A percentile compares a stretch with the other conserved stretches of the same genome.
phyloP scores from a whole-genome alignment of 37 sponge, comb jelly and placozoan genomes.

The Lycopodina hypogea region DNA sequence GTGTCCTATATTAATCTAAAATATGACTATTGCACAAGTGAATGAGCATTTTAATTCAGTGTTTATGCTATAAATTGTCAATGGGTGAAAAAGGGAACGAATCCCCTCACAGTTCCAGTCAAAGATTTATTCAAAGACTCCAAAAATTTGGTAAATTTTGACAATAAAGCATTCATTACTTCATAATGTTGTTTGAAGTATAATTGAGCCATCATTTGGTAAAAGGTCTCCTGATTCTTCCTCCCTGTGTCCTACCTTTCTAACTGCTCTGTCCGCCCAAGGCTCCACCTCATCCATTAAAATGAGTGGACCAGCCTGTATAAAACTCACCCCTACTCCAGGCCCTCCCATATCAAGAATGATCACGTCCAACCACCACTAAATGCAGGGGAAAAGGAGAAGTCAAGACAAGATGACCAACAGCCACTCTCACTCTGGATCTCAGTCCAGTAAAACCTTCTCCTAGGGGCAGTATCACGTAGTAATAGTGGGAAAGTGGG shows the following conservation, averaged over 20 bases:
- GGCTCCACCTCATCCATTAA: constrained; percentile 32
- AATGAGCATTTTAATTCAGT: too few relatives aligned
- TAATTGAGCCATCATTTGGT: not conserved
- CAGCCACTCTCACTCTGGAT: constrained; percentile 6
- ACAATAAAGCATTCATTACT: too few relatives aligned
- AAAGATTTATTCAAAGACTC: too few relatives aligned
- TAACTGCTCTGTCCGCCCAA: constrained; percentile 38
- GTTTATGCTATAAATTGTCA: too few relatives aligned
- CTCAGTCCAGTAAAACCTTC: constrained; percentile 15
- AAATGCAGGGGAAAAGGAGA: not conserved
- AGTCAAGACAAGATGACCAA: not conserved
- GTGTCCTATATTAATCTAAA: too few relatives aligned
- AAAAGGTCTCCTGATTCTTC: not conserved
- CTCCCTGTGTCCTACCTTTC: constrained; percentile 22
- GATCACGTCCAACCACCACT: constrained; percentile 10
- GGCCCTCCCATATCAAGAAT: constrained; percentile 25
- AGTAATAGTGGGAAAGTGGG: not conserved
- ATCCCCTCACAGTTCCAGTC: too few relatives aligned
- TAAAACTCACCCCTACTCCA: constrained; percentile 5
- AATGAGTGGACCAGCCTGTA: not conserved
- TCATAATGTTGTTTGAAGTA: not conserved
- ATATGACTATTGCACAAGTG: too few relatives aligned
- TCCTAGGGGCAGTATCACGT: constrained; percentile 2
- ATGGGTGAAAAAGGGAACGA: too few relatives aligned
- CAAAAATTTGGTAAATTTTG: too few relatives aligned